Base-by-base conservation (phyloP, 2,797 vertebrate genomes). In the Enteromius fasciolatus region DNA sequence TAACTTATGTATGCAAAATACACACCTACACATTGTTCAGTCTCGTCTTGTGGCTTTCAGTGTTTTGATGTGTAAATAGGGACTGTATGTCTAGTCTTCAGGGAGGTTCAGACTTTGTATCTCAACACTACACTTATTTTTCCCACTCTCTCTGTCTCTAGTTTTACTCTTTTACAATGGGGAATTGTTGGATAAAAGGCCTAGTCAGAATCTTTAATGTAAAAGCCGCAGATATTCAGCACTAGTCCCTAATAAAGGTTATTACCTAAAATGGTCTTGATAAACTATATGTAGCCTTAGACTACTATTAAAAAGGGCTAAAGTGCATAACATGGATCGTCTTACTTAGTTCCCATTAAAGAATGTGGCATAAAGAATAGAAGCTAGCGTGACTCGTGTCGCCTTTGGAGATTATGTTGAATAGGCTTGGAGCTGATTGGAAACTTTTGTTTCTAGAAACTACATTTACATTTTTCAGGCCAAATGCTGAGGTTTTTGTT, bases 181-280 rank as follows among this genome's bases (percentile, higher is more conserved):
- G 84, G 48, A 48, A 39, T 82, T 76, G 39, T 39, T 63, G 57
- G 78, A 84, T 81, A 85, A 87, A 84, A 78, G 46, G 72, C 23
- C 77, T 76, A 73, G 76, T 39, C 11, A 17, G 67, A 64, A 70
- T 67, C 23, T 61, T 25, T n/a, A 52, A 28, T 72, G 76, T 76
- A 48, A 69, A 74, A 85, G 25, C 67, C 63, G 66, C 66, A 84
- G 81, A 80, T 74, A 72, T 48, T 46, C 20, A 36, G 36, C 28
- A 23, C 48, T 17, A 59, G 61, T 64, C 68, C 20, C 10, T 20
- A 67, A 50, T 46, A 39, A 66, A 59, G 11, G 28, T 17, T 63
- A 31, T 63, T 31, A 31, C 28, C 25, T 63, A 63, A 63, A 31
- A 17, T 63, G 12, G 14, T 15, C 14, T 61, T 28, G 5, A 28